Base-by-base conservation (phyloP, 1,140 invertebrate species). In the Meloidogyne hapla region DNA sequence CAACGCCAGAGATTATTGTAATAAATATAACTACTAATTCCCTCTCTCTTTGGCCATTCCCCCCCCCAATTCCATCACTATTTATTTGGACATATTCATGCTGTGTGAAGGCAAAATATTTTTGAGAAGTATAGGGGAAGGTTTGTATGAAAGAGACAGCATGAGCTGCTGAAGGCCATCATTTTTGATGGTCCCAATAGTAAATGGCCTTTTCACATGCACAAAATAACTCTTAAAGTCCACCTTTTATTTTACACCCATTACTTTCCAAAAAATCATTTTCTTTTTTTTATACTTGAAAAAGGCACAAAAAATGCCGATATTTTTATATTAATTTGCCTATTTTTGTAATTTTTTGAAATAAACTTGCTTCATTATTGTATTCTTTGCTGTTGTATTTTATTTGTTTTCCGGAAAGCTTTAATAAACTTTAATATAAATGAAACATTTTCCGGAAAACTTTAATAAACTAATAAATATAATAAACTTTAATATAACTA, bases 151-250 rank as follows among this genome's bases (percentile, higher is more conserved):
- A 33, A n/a, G n/a, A n/a, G n/a, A n/a, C n/a, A 42, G 40, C 13
- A 42, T 42, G 45, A 56, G 48, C 48, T 56, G n/a, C 18, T 56
- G 48, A 56, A 56, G 48, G 48, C 48, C 48, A 56, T 56, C 48
- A 56, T 56, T 56, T 48, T 21, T 56, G 18, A 56, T 56, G 48
- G 48, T 56, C 48, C 48, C 2, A 56, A 13, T 56, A 56, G 48
- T 56, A n/a, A 56, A 56, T 56, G 48, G 48, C 48, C 48, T 56
- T 56, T 56, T 56, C 48, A 56, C 48, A 56, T 56, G 48, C 48
- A 56, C n/a, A 56, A 13, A 56, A 56, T 10, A 13, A 42, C 40
- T 42, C 40, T 13, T 13, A 33, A 33, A 33, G 33, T 33, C 33
- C 33, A 42, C 40, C 40, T 42, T 42, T 42, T 42, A 13, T 42